Percentiles rank a stretch among this genome's conserved stretches.
Evolutionary conservation across 1,140 invertebrate genomes (phyloP).

Genomic region (Vanessa tameamea): DNA sequence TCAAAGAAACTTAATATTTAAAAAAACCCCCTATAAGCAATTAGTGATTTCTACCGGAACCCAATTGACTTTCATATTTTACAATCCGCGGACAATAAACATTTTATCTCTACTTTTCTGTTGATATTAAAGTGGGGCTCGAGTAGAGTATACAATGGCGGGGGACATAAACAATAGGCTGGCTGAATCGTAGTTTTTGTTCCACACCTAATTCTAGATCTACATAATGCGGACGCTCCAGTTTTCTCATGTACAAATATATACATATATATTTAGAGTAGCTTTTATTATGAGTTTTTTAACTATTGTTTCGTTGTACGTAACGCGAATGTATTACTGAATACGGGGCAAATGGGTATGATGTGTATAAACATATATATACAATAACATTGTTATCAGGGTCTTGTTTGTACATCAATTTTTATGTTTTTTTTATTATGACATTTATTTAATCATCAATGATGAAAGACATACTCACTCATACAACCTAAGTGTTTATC

Average conservation of each 20-base stretch:
- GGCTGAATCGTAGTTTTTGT: constrained; percentile 57
- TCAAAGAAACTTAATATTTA: too few relatives aligned
- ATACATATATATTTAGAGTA: constrained; percentile 39
- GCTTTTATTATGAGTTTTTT: constrained; percentile 35
- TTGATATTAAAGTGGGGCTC: constrained; percentile 29
- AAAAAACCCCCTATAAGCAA: too few relatives aligned
- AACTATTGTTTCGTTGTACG: constrained; percentile 18
- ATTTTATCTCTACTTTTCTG: constrained; percentile 22
- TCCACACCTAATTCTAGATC: constrained; percentile 53
- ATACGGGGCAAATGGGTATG: neutral
- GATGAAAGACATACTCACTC: too few relatives aligned
- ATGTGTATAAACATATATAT: neutral
- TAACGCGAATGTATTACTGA: neutral
- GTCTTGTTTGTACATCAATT: neutral
- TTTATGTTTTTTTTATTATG: too few relatives aligned
- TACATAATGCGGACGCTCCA: constrained; percentile 49
- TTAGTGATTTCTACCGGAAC: neutral
- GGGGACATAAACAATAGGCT: constrained; percentile 45
- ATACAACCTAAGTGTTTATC: too few relatives aligned
- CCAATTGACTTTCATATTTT: constrained; percentile 4
- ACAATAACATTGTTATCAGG: neutral
- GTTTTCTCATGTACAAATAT: constrained; percentile 40
- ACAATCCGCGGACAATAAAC: constrained; percentile 10
- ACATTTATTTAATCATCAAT: too few relatives aligned
- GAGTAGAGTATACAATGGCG: constrained; percentile 24